Percentiles rank a stretch among this genome's conserved stretches.
Conservation (phyloP, 64 coral and sea anemone species). For the Pocillopora damicornis region DNA sequence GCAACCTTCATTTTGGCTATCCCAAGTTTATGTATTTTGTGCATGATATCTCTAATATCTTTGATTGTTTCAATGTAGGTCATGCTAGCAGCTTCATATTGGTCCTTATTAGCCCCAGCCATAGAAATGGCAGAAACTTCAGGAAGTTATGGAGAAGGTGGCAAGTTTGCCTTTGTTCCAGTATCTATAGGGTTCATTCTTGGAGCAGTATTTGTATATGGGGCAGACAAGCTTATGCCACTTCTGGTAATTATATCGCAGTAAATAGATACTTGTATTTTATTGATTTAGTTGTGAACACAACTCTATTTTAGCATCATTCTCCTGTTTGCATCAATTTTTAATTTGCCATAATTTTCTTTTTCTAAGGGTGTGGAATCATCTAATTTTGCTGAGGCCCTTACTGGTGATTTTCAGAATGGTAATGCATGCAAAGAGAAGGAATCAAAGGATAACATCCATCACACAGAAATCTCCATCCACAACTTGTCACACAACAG, state of each 20-base stretch:
- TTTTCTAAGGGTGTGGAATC: slow-evolving; percentile 44
- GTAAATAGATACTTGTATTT: neutral
- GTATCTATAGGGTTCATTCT: slow-evolving; percentile 86
- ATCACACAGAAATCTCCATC: slow-evolving; percentile 29
- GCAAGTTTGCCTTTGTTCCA: slow-evolving; percentile 77
- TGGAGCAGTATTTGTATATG: slow-evolving; percentile 95
- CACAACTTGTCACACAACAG: slow-evolving; percentile 2
- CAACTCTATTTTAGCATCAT: too few relatives aligned
- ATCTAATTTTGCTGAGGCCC: slow-evolving; percentile 24
- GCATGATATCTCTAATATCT: too few relatives aligned
- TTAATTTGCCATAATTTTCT: neutral
- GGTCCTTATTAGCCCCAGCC: slow-evolving; percentile 91
- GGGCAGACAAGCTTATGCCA: slow-evolving; percentile 84
- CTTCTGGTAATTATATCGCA: slow-evolving; percentile 62
- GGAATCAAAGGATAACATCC: neutral
- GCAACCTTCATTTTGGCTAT: too few relatives aligned
- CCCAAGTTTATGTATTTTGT: too few relatives aligned
- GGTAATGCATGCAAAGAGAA: slow-evolving; percentile 20
- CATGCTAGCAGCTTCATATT: slow-evolving; percentile 95
- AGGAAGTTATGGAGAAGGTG: slow-evolving; percentile 64
- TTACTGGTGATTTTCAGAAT: slow-evolving; percentile 16
- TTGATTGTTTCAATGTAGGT: slow-evolving; percentile 50
- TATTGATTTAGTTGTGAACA: too few relatives aligned
- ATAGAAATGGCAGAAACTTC: slow-evolving; percentile 97
- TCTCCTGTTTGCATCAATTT: too few relatives aligned